A percentile compares a stretch with the other conserved stretches of the same genome.
phyloP scores from a whole-genome alignment of 2,113 vertebrate species.

The Varanus salvator region DNA sequence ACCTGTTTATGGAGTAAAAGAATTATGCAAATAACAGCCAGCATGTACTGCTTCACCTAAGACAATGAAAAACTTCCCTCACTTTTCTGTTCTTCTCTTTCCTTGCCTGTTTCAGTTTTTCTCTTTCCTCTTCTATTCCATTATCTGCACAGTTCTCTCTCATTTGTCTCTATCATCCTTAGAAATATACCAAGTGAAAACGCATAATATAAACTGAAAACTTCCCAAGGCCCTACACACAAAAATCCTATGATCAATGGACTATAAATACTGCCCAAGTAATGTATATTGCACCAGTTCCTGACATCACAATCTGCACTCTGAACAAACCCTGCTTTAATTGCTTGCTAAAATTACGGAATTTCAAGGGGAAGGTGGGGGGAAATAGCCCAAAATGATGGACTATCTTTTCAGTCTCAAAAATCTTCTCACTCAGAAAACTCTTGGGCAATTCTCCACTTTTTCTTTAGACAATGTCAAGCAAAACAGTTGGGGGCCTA shows the following conservation, averaged over 20 bases:
- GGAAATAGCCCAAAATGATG: constrained; percentile 76
- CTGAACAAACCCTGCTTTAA: constrained; percentile 73
- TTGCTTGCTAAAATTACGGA: constrained; percentile 75
- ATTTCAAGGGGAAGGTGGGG: constrained; percentile 57
- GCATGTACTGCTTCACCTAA: too few species aligned
- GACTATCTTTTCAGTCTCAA: constrained; percentile 75
- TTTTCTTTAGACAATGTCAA: constrained; percentile 64
- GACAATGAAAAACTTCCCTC: too few species aligned
- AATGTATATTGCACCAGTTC: constrained; percentile 52
- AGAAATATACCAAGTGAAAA: neutral
- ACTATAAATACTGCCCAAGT: constrained; percentile 62
- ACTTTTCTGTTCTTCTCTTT: neutral
- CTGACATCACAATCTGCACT: constrained; percentile 57
- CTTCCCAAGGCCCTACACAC: neutral
- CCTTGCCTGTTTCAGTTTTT: neutral
- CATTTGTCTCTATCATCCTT: neutral
- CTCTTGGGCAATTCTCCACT: constrained; percentile 67
- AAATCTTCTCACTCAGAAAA: constrained; percentile 67
- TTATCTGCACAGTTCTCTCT: too few species aligned
- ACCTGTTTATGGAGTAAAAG: neutral
- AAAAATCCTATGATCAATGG: constrained; percentile 65
- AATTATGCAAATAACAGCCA: too few species aligned
- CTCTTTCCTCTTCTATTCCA: neutral
- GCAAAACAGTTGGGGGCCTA: constrained; percentile 83
- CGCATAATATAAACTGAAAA: neutral